phyloP scores from a whole-genome alignment of 2,797 vertebrate species.

The Apodemus agrarius region DNA sequence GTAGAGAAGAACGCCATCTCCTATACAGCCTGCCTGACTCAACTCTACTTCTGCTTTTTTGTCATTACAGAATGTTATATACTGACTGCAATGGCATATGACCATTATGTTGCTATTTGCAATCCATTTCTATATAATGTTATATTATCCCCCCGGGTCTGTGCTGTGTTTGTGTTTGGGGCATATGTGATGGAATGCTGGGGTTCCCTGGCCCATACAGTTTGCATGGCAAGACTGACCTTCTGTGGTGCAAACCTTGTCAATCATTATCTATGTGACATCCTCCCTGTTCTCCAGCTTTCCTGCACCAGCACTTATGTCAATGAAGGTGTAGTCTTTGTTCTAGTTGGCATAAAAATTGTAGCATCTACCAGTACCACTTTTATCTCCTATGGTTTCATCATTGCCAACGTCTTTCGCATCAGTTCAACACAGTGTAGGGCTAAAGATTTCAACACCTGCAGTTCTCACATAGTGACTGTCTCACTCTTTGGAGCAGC shows the following conservation, averaged over 20 bases:
- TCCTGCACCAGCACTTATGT: background rate
- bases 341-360: background rate
- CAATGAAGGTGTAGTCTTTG: conserved; percentile 31
- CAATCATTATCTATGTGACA: conserved; percentile 25
- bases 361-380: background rate
- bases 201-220: background rate
- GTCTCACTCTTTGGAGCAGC: background rate
- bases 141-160: background rate
- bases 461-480: conserved; percentile 35
- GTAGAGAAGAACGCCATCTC: background rate
- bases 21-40: conserved; percentile 5
- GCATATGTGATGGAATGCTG: conserved; percentile 15
- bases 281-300: background rate
- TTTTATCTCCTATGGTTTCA: conserved; percentile 34
- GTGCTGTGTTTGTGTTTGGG: background rate
- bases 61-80: background rate
- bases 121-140: conserved; percentile 34
- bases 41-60: conserved; percentile 21
- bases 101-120: conserved; percentile 59
- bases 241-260: conserved; percentile 49
- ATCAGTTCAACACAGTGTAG: background rate
- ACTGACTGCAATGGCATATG: background rate
- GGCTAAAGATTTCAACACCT: conserved; percentile 30
- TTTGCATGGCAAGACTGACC: background rate
- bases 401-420: background rate